Base-by-base conservation (phyloP, 2,888 invertebrate species). In the Dryobotodes eremita region DNA sequence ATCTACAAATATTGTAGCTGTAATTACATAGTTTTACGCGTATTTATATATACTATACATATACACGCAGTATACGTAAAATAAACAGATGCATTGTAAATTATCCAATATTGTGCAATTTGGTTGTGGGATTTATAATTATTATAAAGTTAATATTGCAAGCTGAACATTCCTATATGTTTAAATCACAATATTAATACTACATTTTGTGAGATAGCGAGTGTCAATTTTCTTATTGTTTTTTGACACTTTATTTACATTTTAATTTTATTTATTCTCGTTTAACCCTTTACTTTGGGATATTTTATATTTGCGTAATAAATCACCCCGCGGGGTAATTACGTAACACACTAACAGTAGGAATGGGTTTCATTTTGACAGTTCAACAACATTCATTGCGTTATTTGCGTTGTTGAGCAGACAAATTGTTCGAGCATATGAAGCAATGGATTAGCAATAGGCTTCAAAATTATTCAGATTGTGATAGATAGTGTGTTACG, bases 91-190 rank as follows among this genome's bases (percentile, higher is more conserved):
- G 36, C 48, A 23, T 69, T 66, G 4, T 53, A 26, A 71, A 42
- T 73, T n/a, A 66, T 80, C 20, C 13, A 83, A 59, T 42, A 17
- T 55, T 72, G 46, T 75, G 62, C 48, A 64, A 79, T 77, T 82
- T 66, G 79, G 79, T 85, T 83, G 73, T 85, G 77, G 79, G 46
- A 65, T 31, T 68, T 55, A n/a, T n/a, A n/a, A n/a, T n/a, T n/a
- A n/a, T 42, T 61, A 55, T 59, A 55, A 31, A 65, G 8, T 53
- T 61, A 71, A 66, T 69, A 48, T 62, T 77, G 61, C 46, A 65
- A 69, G 23, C 15, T 69, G 23, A 59, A 80, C 83, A 86, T 85
- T 85, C 80, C 83, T 70, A 57, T 75, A 71, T 71, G 23, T 48
- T 48, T 70, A 68, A 80, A 48, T 59, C 55, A 71, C 71, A 71